Evolutionary conservation across 1,140 invertebrate genomes (phyloP), one percentile per base, ranked within the genome.

Genomic region (Whitmania pigra): DNA sequence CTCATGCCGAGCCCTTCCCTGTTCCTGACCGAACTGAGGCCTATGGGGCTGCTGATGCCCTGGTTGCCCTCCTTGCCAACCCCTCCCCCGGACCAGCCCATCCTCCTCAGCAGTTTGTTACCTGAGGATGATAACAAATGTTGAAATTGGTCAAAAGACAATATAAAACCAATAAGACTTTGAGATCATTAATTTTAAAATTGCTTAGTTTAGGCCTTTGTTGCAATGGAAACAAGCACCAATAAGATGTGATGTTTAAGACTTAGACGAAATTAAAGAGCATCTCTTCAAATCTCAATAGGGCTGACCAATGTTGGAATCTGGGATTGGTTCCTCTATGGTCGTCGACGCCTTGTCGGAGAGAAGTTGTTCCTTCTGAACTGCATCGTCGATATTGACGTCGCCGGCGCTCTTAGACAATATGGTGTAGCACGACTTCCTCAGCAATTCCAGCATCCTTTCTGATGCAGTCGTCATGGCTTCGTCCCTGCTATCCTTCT

Each of bases 31-130:
- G 71, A 74, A 20, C 74, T 76, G 4, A 78, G 73, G n/a, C 72
- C 72, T 0, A 88, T 83, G 49, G 88, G 87, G 71, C 88, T 85
- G 5, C 83, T 81, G n/a, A 87, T 86, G 31, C 89, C 90, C 75
- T 88, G 86, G 18, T 85, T 83, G 0, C 77, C 78, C 20, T 85
- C 82, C 74, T 87, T 87, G 0, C 89, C 89, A 55, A 90, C 81
- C 0, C 88, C 89, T 49, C 89, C 89, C 36, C 89, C 89, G 36
- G 85, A 83, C 89, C 89, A 91, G 0, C 90, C 90, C 89, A 92
- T 90, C 74, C 88, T 80, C 73, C 87, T 86, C 85, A 91, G 86
- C 81, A 91, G 84, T 77, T 87, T 89, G 69, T 81, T 87, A 11
- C 88, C 57, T 63, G 29, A 22, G 22, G 20, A n/a, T 25, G 72